These are phyloP conservation scores for Callopanchax toddi DNA, from an alignment of 2,113 vertebrate species.

Conservation along the genomic window DNA sequence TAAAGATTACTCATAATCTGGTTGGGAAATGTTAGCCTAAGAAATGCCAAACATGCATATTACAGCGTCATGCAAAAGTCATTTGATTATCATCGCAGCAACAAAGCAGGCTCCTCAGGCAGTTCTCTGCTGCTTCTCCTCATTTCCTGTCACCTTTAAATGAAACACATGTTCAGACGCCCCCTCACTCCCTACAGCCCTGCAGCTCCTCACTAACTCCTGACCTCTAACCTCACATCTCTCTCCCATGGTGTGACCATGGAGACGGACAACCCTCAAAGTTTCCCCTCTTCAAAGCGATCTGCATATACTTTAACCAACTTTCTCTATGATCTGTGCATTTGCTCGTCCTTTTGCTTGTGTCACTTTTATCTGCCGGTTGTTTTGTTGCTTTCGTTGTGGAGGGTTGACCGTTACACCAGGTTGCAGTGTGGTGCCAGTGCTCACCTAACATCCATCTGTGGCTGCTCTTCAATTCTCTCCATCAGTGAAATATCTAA, in stretches of 20 bases:
- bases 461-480: constrained; percentile 52
- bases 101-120: constrained; percentile 41
- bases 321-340: constrained; percentile 45
- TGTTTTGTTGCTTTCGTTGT: constrained; percentile 35
- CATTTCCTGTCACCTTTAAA: constrained; percentile 49
- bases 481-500: constrained; percentile 36
- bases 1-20: constrained; percentile 71
- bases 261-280: constrained; percentile 92
- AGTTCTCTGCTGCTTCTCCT: constrained; percentile 42
- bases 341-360: constrained; percentile 32
- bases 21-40: constrained; percentile 44
- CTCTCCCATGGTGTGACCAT: constrained; percentile 87
- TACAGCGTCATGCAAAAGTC: constrained; percentile 38
- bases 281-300: constrained; percentile 40
- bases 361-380: constrained; percentile 27
- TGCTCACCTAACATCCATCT: constrained; percentile 67
- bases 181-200: constrained; percentile 78
- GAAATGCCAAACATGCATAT: constrained; percentile 62
- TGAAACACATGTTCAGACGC: constrained; percentile 51
- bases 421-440: constrained; percentile 70
- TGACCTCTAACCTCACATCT: constrained; percentile 73
- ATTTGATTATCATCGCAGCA: constrained; percentile 31
- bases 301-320: constrained; percentile 47
- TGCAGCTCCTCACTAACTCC: constrained; percentile 72
- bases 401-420: constrained; percentile 81